phyloP scores from a whole-genome alignment of 2,888 invertebrate species.

The Nomada ferruginata region DNA sequence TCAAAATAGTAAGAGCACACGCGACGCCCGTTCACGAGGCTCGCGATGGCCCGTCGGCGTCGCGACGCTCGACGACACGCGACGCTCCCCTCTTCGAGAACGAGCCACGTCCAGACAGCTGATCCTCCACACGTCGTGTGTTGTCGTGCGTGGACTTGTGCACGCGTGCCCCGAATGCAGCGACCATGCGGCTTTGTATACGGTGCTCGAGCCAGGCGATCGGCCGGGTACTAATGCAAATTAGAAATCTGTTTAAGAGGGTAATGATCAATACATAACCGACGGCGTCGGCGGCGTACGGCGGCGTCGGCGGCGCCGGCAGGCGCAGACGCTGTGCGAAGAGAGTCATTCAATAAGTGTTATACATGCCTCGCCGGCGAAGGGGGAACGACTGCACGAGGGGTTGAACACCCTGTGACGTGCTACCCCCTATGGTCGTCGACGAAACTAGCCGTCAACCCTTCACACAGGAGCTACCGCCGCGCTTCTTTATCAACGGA shows the following conservation, averaged over 20 bases:
- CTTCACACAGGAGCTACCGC: conserved; percentile 17
- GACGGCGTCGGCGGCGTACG: conserved; percentile 67
- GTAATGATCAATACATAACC: conserved; percentile 83
- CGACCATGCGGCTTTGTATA: conserved; percentile 66
- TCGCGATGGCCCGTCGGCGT: conserved; percentile 41
- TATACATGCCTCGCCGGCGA: conserved; percentile 65
- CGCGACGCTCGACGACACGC: conserved; percentile 34
- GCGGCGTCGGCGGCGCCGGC: conserved; percentile 60
- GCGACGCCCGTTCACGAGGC: conserved; percentile 22
- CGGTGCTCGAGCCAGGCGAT: conserved; percentile 68
- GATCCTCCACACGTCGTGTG: conserved; percentile 36
- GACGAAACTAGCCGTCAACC: conserved; percentile 72
- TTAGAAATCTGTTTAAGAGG: conserved; percentile 82
- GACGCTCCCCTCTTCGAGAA: conserved; percentile 42
- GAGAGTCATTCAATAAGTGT: conserved; percentile 74
- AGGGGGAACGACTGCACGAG: conserved; percentile 64
- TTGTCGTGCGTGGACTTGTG: conserved; percentile 23
- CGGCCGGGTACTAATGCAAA: conserved; percentile 79
- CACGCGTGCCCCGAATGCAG: conserved; percentile 54
- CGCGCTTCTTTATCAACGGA: conserved; percentile 77
- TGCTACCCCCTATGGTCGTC: conserved; percentile 80
- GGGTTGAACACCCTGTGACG: conserved; percentile 66
- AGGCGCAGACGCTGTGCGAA: conserved; percentile 82
- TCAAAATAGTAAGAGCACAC: conserved; percentile 39
- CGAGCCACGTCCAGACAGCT: conserved; percentile 43